These are phyloP conservation scores for Ashinkailepas kermadecensis DNA, from an alignment of 2,888 invertebrate species.

Conservation along the genomic window DNA sequence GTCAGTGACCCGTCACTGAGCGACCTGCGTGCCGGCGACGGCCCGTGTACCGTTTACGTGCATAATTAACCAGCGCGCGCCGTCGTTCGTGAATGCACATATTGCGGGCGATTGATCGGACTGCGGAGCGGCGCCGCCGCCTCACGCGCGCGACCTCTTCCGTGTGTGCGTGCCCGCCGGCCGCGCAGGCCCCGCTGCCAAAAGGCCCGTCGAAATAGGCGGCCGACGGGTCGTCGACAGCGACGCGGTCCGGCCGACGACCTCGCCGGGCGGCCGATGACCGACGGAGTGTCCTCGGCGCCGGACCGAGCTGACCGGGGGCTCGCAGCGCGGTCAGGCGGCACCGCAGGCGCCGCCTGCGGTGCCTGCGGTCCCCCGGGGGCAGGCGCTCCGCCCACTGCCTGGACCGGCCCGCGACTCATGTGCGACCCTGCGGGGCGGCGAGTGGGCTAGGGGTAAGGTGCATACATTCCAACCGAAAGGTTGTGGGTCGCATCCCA, in stretches of 20 bases:
- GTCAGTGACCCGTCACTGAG: too few relatives aligned
- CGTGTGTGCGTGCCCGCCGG: not conserved
- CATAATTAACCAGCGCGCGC: not conserved
- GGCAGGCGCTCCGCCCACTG: too few relatives aligned
- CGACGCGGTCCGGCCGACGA: conserved; percentile 5
- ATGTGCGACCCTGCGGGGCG: too few relatives aligned
- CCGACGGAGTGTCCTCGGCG: not conserved
- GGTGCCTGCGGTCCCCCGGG: too few relatives aligned
- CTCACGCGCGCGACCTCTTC: not conserved
- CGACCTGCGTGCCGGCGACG: not conserved
- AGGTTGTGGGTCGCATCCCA: too few relatives aligned
- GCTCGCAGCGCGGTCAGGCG: too few relatives aligned
- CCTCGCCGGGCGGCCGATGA: conserved; percentile 12
- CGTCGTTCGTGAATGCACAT: not conserved
- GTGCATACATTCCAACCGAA: too few relatives aligned
- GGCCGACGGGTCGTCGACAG: not conserved
- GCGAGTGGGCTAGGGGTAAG: too few relatives aligned
- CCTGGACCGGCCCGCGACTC: too few relatives aligned
- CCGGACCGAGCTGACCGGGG: not conserved
- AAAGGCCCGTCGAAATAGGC: conserved; percentile 2
- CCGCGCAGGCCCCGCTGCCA: conserved; percentile 6
- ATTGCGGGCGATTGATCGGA: not conserved
- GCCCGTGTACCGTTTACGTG: not conserved
- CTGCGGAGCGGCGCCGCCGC: not conserved
- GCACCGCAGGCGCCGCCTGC: too few relatives aligned